Percentiles rank a stretch among this genome's conserved stretches.
These are phyloP conservation scores for Aurelia aurita DNA, from an alignment of 30 jellyfish, hydroid and myxozoan genomes.

Conservation along the genomic window DNA sequence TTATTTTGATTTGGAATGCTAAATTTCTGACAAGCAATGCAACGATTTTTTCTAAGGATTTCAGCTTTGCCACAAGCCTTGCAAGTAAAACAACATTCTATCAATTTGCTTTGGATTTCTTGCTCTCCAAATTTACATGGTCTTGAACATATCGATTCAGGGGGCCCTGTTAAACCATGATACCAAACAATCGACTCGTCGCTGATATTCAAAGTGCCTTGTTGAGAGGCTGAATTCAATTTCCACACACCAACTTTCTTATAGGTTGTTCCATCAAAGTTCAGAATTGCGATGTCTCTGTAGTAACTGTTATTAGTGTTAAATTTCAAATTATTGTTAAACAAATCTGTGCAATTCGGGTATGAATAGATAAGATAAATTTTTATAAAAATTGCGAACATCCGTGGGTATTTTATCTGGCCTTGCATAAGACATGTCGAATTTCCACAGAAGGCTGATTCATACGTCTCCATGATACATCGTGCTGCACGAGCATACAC, in stretches of 20 bases:
- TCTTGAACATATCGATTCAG: conserved; percentile 37
- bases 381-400: not conserved
- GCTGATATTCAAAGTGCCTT: not conserved
- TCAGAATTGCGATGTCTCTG: not conserved
- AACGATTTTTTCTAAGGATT: conserved; percentile 35
- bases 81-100: conserved; percentile 57
- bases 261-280: not conserved
- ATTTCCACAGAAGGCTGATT: too few relatives aligned
- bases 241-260: not conserved
- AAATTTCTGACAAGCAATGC: conserved; percentile 16
- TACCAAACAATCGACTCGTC: conserved; percentile 6
- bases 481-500: conserved; percentile 2
- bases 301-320: not conserved
- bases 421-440: too few relatives aligned
- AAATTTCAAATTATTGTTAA: not conserved
- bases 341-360: not conserved
- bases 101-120: not conserved
- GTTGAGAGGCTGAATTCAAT: not conserved
- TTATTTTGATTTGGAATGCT: conserved; percentile 21
- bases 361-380: not conserved
- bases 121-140: conserved; percentile 49
- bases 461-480: not conserved
- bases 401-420: too few relatives aligned
- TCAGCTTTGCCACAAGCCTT: conserved; percentile 28
- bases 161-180: not conserved